Base-by-base conservation (phyloP, 2,888 invertebrate genomes). In the Metopia argyrocephala region DNA sequence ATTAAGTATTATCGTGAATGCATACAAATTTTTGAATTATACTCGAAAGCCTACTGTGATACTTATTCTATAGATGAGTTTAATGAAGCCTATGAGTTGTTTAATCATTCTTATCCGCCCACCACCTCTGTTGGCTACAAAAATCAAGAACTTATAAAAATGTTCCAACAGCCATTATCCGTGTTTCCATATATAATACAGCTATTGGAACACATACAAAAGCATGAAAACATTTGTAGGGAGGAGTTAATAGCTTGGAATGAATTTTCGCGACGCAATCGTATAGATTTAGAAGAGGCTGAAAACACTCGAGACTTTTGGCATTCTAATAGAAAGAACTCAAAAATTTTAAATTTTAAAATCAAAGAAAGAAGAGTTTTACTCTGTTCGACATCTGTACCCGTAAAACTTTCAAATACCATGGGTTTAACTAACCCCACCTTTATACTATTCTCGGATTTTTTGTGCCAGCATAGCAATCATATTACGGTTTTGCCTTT, bases 361-460 rank as follows among this genome's bases (percentile, higher is more conserved):
- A 94, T 91, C 90, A 92, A 87, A 0, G 93, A 94, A 66, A 92
- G 96, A 68, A 92, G 97, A n/a, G 90, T 97, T 48, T 92, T 97
- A 68, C 91, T 95, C 74, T 96, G 96, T 85, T 96, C 96, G 1
- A 93, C 93, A 84, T 92, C 93, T 6, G 92, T 94, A 83, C 94
- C 94, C 0, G 89, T 97, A 2, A 93, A 93, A 83, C 91, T 96
- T 78, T 93, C 94, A 9, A 93, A 94, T 28, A 93, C 95, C 23
- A 92, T 95, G 82, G 87, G 85, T 45, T 84, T 94, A 94, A 4
- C 93, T 94, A 0, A 95, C 18, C 70, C 96, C 86, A 94, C 94
- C 92, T 96, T 97, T 86, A 93, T 97, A 84, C 91, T 97, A 64
- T 93, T 97, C 86, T 95, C 94, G 73, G 97, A 97, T 89, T 91